phyloP scores from a whole-genome alignment of 1,140 invertebrate genomes.

The Drosophila kepulauana region DNA sequence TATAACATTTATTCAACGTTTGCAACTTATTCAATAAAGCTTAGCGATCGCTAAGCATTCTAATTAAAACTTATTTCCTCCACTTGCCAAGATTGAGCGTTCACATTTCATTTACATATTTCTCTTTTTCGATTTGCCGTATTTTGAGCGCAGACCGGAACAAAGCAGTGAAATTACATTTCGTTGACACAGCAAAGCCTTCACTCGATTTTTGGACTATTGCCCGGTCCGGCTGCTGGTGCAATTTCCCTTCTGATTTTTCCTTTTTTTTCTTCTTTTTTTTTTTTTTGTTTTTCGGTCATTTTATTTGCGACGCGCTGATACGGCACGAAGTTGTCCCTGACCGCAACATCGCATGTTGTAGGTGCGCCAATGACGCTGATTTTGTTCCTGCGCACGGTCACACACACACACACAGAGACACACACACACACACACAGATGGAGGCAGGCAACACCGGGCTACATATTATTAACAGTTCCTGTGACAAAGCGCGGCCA shows the following conservation, averaged over 20 bases:
- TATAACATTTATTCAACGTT: no score
- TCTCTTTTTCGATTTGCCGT: conserved; percentile 67
- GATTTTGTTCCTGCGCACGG: conserved; percentile 76
- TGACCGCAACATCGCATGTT: conserved; percentile 83
- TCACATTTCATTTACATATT: conserved; percentile 64
- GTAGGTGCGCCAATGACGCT: conserved; percentile 84
- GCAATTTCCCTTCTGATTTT: conserved; percentile 21
- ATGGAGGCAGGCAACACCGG: not conserved
- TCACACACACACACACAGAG: not conserved
- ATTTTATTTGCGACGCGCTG: conserved; percentile 56
- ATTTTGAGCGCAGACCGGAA: conserved; percentile 12
- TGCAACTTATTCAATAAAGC: no score
- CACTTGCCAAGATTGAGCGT: conserved; percentile 17
- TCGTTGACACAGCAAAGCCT: conserved; percentile 75
- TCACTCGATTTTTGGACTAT: conserved; percentile 59
- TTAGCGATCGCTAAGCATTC: no score
- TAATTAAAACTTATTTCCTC: no score
- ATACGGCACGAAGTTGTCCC: conserved; percentile 78
- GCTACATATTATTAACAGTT: conserved; percentile 82
- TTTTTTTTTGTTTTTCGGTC: conserved; percentile 29
- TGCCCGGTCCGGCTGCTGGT: not conserved
- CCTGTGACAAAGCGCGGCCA: conserved; percentile 76
- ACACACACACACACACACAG: not conserved
- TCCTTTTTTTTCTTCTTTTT: conserved; percentile 36
- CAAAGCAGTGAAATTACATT: conserved; percentile 78